Evolutionary conservation across 2,888 invertebrate species (phyloP), one percentile per base, ranked within the genome.

Genomic region (Epistrophella euchroma): DNA sequence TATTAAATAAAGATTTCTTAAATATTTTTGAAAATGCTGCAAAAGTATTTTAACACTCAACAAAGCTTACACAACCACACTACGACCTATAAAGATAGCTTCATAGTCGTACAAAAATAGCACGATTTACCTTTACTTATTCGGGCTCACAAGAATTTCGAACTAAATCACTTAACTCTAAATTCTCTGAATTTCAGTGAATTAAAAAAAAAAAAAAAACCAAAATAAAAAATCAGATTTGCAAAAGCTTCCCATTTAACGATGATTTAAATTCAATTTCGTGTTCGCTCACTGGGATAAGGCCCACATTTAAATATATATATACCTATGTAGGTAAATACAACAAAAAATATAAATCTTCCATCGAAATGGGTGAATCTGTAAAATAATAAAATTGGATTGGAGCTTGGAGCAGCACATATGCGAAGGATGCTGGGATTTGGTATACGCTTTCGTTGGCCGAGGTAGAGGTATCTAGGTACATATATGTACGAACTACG

Each of bases 251-350:
- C 58, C 19, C 32, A 58, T 58, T 58, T 58, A 58, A 56, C 43
- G 22, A 60, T 73, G 40, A 52, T 62, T 73, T 62, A 73, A 73
- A 62, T 73, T 73, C 73, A 73, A 66, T 66, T 66, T 66, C 66
- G 47, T 50, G 66, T 50, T 66, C 35, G 28, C 25, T 62, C 50
- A 17, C n/a, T 62, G 25, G 22, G 60, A 62, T 50, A 73, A 52
- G 47, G 28, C 62, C 50, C 19, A 22, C 32, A 50, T 50, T 47
- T 47, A 11, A 35, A 47, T 52, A 50, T 25, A 32, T 32, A n/a
- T n/a, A n/a, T n/a, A n/a, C n/a, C n/a, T n/a, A n/a, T n/a, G n/a
- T n/a, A 32, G 32, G 32, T 32, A 32, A 32, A 32, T 32, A 32
- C 6, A 32, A 32, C 6, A 40, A 47, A 32, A 64, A 19, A 13